Evolutionary conservation across 2,113 vertebrate species (phyloP), one percentile per base, ranked within the genome.

Genomic region (Megalops atlanticus): DNA sequence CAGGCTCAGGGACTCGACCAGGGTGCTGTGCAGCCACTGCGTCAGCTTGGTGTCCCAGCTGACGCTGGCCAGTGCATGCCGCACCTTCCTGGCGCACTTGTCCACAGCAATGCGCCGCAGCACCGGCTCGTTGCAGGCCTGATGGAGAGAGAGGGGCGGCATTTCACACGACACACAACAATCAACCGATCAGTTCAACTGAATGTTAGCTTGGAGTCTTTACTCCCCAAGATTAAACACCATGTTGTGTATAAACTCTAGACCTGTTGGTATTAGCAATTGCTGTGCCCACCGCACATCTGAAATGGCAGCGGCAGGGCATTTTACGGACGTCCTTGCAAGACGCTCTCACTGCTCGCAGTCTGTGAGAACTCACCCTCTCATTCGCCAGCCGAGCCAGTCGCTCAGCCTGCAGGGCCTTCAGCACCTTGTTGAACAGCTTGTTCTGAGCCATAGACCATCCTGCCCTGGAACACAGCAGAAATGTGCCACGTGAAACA

Each of bases 371-470:
- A 88, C 96, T 96, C 91, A 98, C 98, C 92, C 96, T 94, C 85
- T 99, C 97, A 15, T 98, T 98, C 77, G 98, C 96, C 88, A 99
- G 86, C 33, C 98, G 95, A 45, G 97, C 96, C 71, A 98, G 92
- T 76, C 98, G 89, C 90, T 99, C 98, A 0, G 95, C 96, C 80
- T 99, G 97, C 82, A 99, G 91, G 0, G 97, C 96, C 89, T 99
- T 99, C 83, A 99, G 93, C 64, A 98, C 96, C 92, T 99, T 99
- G 86, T 99, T 99, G 83, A 99, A 99, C 0, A 99, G 92, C 85
- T 99, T 99, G 91, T 96, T 99, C 90, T 99, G 98, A 12, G 95
- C 91, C 87, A 96, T 80, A 0, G 95, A 97, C 98, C 98, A 99
- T n/a, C 97, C 98, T 8, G 94, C 92, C 93, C 98, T 99, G 85